These are phyloP conservation scores for Thyatira batis DNA, from an alignment of 2,888 invertebrate genomes.

Conservation along the genomic window DNA sequence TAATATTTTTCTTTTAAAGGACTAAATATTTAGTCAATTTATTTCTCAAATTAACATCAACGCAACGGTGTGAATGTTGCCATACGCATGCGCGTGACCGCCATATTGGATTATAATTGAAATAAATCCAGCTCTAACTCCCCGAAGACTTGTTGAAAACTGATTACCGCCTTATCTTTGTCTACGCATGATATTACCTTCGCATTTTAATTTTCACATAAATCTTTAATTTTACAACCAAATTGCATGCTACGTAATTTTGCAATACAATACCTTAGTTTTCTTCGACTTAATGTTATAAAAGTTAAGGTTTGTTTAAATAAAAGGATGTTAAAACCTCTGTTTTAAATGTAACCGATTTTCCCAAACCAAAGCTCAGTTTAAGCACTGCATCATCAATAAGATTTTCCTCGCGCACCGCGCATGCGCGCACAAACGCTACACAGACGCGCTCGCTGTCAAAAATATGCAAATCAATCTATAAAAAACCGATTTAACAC, in stretches of 20 bases:
- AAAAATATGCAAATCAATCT: conserved; percentile 81
- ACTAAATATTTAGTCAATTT: conserved; percentile 2
- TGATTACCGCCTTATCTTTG: conserved; percentile 57
- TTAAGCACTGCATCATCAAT: conserved; percentile 82
- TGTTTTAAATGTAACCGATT: background rate
- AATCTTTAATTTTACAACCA: background rate
- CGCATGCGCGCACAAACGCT: conserved; percentile 64
- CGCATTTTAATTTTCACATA: background rate
- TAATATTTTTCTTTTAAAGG: too few relatives aligned
- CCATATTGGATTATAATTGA: conserved; percentile 75
- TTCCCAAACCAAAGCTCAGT: background rate
- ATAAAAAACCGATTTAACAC: conserved; percentile 72
- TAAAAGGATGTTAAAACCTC: background rate
- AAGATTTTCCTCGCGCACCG: conserved; percentile 54
- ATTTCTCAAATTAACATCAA: too few relatives aligned
- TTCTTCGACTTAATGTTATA: too few relatives aligned
- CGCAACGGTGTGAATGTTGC: conserved; percentile 56
- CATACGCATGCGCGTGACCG: conserved; percentile 61
- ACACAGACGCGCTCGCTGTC: conserved; percentile 59
- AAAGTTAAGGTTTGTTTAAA: background rate
- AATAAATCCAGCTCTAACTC: conserved; percentile 73
- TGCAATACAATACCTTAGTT: too few relatives aligned
- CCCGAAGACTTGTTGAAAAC: conserved; percentile 58
- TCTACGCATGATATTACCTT: background rate
- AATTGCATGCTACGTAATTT: too few relatives aligned